A percentile compares a stretch with the other conserved stretches of the same genome.
phyloP scores from a whole-genome alignment of 2,888 invertebrate species.

The Mycogona germanica region DNA sequence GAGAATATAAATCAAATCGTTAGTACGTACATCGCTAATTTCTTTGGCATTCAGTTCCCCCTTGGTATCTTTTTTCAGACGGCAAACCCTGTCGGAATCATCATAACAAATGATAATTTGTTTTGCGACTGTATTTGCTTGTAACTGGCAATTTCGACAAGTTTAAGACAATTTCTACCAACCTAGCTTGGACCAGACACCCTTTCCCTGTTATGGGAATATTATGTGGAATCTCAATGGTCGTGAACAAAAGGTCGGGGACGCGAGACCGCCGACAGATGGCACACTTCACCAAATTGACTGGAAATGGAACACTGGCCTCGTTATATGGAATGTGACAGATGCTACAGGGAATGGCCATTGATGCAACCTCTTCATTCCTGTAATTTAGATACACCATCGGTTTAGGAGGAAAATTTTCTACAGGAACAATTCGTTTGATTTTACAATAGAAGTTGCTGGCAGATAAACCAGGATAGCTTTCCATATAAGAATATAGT shows the following conservation, averaged over 20 bases:
- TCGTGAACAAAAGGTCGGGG: conserved; percentile 79
- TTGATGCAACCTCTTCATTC: not conserved
- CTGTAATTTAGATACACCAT: no score
- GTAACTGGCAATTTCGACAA: not conserved
- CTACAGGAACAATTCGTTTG: no score
- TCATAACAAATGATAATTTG: conserved; percentile 1
- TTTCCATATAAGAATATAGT: no score
- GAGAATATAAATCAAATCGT: conserved; percentile 7
- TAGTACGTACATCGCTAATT: conserved; percentile 50
- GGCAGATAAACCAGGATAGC: no score
- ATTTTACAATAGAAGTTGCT: no score
- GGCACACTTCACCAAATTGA: conserved; percentile 56
- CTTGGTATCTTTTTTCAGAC: conserved; percentile 28
- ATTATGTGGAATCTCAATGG: conserved; percentile 68
- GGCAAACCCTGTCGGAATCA: conserved; percentile 31
- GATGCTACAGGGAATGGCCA: conserved; percentile 37
- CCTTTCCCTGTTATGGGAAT: conserved; percentile 54
- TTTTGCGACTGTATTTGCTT: not conserved
- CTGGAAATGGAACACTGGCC: conserved; percentile 55
- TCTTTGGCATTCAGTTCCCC: conserved; percentile 51
- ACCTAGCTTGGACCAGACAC: conserved; percentile 37
- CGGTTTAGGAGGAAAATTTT: no score
- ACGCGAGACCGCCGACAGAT: conserved; percentile 67
- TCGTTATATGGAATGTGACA: conserved; percentile 79
- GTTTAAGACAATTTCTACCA: not conserved